Evolutionary conservation across 2,113 vertebrate genomes (phyloP).

Genomic region (Promerops cafer): DNA sequence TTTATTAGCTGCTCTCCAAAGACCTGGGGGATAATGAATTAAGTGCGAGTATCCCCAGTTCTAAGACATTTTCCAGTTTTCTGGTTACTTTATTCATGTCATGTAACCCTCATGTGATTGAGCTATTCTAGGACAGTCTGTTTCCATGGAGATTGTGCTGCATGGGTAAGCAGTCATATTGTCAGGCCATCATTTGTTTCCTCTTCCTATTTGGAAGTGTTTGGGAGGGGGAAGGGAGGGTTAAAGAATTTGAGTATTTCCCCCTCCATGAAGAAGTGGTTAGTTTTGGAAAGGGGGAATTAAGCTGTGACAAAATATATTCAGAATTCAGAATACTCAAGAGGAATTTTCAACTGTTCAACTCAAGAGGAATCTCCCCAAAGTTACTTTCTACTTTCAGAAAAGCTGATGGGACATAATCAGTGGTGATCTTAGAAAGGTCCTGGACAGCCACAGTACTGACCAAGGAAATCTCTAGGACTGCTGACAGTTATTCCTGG

Average conservation of each 20-base stretch:
- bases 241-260: background rate
- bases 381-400: background rate
- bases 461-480: background rate
- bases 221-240: background rate
- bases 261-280: background rate
- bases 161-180: slow-evolving; percentile 34
- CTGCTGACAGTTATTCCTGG: background rate
- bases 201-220: slow-evolving; percentile 33
- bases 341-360: background rate
- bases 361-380: background rate
- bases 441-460: background rate
- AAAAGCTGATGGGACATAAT: background rate
- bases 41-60: background rate
- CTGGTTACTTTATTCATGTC: slow-evolving; percentile 57
- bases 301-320: background rate
- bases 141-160: slow-evolving; percentile 47
- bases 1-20: background rate
- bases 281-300: background rate
- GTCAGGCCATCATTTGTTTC: slow-evolving; percentile 45
- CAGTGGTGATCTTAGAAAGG: background rate
- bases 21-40: background rate
- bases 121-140: slow-evolving; percentile 54
- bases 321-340: background rate
- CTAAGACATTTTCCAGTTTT: slow-evolving; percentile 15
- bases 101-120: slow-evolving; percentile 50